Conservation (phyloP, 1,140 invertebrate species). For the Steinernema khuongi region DNA sequence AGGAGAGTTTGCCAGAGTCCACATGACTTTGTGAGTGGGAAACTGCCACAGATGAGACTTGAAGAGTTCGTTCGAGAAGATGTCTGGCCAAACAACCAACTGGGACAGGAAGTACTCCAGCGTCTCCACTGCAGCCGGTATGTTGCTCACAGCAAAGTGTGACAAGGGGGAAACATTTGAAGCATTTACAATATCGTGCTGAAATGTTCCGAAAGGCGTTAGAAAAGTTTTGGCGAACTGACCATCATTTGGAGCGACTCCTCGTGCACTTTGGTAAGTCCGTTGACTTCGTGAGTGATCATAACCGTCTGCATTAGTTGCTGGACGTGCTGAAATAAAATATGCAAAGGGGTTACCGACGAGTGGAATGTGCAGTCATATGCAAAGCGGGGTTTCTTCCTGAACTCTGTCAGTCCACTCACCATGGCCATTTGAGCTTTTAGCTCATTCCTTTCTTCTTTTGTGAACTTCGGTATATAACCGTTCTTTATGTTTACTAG, state of each 20-base stretch:
- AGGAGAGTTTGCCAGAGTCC: not conserved
- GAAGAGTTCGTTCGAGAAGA: not conserved
- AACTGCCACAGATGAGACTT: conserved; percentile 1
- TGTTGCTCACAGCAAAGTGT: not conserved
- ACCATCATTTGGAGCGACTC: not conserved
- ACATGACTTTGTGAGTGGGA: conserved; percentile 1
- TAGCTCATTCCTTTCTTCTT: not conserved
- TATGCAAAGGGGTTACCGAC: too few relatives aligned
- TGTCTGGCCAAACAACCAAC: not conserved
- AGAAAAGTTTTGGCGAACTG: not conserved
- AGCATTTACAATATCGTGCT: not conserved
- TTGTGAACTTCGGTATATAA: not conserved
- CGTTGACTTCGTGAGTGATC: not conserved
- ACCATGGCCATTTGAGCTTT: not conserved
- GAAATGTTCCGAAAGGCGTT: not conserved
- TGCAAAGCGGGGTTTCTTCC: too few relatives aligned
- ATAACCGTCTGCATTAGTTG: not conserved
- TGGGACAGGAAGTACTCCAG: not conserved
- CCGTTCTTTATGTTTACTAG: not conserved
- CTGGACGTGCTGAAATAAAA: not conserved
- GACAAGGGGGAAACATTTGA: not conserved
- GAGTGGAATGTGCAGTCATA: too few relatives aligned
- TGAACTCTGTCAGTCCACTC: too few relatives aligned
- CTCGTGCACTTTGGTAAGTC: not conserved
- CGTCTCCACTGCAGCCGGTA: not conserved